Evolutionary conservation across 1,140 invertebrate genomes (phyloP), one percentile per base, ranked within the genome.

Genomic region (Trichonephila clavata): DNA sequence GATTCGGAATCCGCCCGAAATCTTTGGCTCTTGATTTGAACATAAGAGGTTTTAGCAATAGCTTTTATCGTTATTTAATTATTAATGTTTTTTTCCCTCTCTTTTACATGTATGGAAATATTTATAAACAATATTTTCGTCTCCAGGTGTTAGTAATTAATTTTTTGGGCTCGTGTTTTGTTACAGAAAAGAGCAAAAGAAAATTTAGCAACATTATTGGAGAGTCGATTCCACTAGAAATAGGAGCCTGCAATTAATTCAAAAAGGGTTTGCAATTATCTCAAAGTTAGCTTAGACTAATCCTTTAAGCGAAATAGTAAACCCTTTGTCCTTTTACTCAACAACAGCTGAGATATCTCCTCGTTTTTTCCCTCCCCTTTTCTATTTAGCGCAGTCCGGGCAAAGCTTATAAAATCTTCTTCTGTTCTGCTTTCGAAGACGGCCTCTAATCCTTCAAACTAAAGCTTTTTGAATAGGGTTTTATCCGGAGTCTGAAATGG

Each of bases 391-490:
- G 68, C 84, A 81, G 86, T 43, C 92, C 50, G 71, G 84, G 84
- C 80, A 81, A 88, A 87, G 92, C 92, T 93, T 93, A 93, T 93
- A 88, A 93, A 93, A 93, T 93, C 92, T 93, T 92, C 83, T 92
- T 88, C 92, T 87, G 84, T 93, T 87, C 86, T 86, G 43, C 68
- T 80, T 93, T 61, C 65, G 86, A 93, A 93, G 86, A 65, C 63
- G 63, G 32, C 59, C 57, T 88, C 92, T 93, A 93, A 93, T 93
- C 92, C 92, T 93, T 63, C 65, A 93, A 93, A 93, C 92, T 87
- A 87, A 93, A 93, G 92, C 92, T 93, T 93, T 93, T 93, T 93
- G 92, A 93, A 93, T 93, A 86, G 92, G 92, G 92, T 93, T 93
- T 93, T 93, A 87, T 87, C 92, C 83, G 20, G n/a, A 93, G 65